A percentile compares a stretch with the other conserved stretches of the same genome.
These are phyloP conservation scores for Bembecia ichneumoniformis DNA, from an alignment of 2,888 invertebrate species.

Conservation along the genomic window DNA sequence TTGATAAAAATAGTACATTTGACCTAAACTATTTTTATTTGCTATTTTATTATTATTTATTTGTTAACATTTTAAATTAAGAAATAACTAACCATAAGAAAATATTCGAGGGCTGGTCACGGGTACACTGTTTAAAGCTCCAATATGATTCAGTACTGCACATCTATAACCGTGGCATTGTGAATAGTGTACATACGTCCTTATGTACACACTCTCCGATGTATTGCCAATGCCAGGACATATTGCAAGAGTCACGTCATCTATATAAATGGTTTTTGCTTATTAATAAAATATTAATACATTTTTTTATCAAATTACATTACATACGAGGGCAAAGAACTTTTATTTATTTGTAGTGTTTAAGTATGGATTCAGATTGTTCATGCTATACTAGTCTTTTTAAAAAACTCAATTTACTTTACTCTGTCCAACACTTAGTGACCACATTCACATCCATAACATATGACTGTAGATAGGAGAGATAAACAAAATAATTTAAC, in stretches of 20 bases:
- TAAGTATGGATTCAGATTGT: too few relatives aligned
- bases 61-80: background rate
- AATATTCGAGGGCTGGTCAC: slow-evolving; percentile 92
- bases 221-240: slow-evolving; percentile 95
- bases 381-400: too few relatives aligned
- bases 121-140: slow-evolving; percentile 86
- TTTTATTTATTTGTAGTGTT: too few relatives aligned
- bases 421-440: too few relatives aligned
- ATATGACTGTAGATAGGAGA: too few relatives aligned
- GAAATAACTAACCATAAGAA: slow-evolving; percentile 82
- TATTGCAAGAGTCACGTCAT: slow-evolving; percentile 89
- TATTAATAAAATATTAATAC: background rate
- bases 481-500: too few relatives aligned
- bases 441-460: too few relatives aligned
- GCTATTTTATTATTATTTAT: too few relatives aligned
- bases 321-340: too few relatives aligned
- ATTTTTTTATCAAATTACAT: background rate
- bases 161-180: slow-evolving; percentile 93
- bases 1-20: too few relatives aligned
- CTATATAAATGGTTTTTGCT: slow-evolving; percentile 49
- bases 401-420: too few relatives aligned
- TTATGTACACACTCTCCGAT: slow-evolving; percentile 93
- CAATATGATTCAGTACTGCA: slow-evolving; percentile 94
- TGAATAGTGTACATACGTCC: slow-evolving; percentile 93
- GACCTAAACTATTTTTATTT: too few relatives aligned